Percentiles rank a stretch among this genome's conserved stretches.
Conservation (phyloP, 2,888 invertebrate species). For the Rhingia campestris region DNA sequence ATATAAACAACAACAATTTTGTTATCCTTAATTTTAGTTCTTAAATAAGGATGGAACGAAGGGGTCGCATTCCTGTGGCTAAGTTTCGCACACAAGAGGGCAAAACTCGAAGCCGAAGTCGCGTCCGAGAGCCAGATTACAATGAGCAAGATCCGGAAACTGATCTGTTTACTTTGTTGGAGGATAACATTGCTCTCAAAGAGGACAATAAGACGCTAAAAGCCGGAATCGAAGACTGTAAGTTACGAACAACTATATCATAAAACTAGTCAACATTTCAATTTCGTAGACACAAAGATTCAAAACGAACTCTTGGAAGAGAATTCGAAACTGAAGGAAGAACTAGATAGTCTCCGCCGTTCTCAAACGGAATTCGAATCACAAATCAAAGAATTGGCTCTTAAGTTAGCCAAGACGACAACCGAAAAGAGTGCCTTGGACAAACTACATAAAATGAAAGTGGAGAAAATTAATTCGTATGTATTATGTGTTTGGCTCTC, state of each 20-base stretch:
- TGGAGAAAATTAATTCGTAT: slow-evolving; percentile 79
- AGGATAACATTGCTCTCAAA: slow-evolving; percentile 82
- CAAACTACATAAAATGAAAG: slow-evolving; percentile 80
- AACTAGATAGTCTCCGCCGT: slow-evolving; percentile 77
- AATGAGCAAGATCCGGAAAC: slow-evolving; percentile 82
- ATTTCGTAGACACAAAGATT: slow-evolving; percentile 78
- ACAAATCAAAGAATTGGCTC: slow-evolving; percentile 78
- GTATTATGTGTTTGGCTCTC: slow-evolving; percentile 7
- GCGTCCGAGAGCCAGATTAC: slow-evolving; percentile 81
- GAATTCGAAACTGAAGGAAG: slow-evolving; percentile 78
- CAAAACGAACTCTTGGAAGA: slow-evolving; percentile 79
- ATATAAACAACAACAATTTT: neutral
- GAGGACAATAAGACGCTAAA: slow-evolving; percentile 81
- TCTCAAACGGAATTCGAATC: slow-evolving; percentile 77
- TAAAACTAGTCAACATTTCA: too few species aligned
- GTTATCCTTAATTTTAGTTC: slow-evolving; percentile 6
- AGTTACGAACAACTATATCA: slow-evolving; percentile 58
- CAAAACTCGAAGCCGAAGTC: slow-evolving; percentile 81
- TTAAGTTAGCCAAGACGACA: slow-evolving; percentile 78
- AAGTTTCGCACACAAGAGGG: slow-evolving; percentile 82
- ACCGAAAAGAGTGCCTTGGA: slow-evolving; percentile 80
- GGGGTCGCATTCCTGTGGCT: slow-evolving; percentile 82
- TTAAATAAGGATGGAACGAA: slow-evolving; percentile 79
- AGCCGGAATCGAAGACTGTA: slow-evolving; percentile 81
- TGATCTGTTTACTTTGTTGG: slow-evolving; percentile 81